Evolutionary conservation across 2,797 vertebrate species (phyloP), one percentile per base, ranked within the genome.

Genomic region (Gobionotothen gibberifrons): DNA sequence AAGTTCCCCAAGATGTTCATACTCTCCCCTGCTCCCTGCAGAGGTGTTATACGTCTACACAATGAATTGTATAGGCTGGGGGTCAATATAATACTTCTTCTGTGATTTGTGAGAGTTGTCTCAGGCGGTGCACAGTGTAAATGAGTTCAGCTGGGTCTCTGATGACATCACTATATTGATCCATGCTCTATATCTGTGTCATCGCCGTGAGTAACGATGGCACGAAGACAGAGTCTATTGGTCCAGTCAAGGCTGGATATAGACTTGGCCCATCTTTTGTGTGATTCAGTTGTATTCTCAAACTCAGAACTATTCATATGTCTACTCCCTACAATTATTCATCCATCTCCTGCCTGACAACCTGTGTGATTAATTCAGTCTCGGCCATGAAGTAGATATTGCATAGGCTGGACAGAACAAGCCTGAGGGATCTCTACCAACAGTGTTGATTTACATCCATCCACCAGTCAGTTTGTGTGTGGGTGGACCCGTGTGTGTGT

Each of bases 371-470:
- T 86, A 86, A 90, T 86, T 76, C 82, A 72, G 76, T 71, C 65
- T 76, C 14, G 4, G 59, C 74, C 49, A 69, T 61, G 72, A 80
- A 62, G 83, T 77, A 68, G 79, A 85, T 84, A 82, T 82, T 71
- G 74, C 67, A 56, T 29, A 46, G 67, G 74, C 64, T 60, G 66
- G 70, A 79, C 77, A 79, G 68, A 81, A 72, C 49, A 71, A 69
- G 69, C 79, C 74, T 52, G 55, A 72, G 81, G 79, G 76, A 85
- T 77, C 79, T 76, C 56, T 76, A 63, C 71, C 67, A 76, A 75
- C 71, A 73, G 39, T 69, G 56, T 44, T 79, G 87, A 92, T 92
- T 89, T 88, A 90, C 85, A 81, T 83, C 59, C 49, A 61, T 72
- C 69, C 19, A 54, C 59, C 42, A 42, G n/a, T 64, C 43, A 71